Conservation (phyloP, 2,113 vertebrate species). For the Oenanthe oenanthe region DNA sequence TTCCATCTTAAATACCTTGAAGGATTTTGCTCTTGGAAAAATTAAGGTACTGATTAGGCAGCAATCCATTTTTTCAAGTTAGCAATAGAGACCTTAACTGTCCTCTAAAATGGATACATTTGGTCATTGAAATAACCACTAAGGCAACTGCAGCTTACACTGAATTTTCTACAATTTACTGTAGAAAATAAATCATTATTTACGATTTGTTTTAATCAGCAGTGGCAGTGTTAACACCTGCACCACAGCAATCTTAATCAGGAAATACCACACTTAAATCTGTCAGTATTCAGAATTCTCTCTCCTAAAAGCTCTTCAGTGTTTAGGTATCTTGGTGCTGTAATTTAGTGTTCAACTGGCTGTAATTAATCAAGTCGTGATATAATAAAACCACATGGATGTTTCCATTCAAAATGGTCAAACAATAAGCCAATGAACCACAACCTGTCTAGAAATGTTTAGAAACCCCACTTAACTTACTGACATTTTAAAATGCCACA, state of each 20-base stretch:
- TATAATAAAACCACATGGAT: not conserved
- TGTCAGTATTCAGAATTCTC: not conserved
- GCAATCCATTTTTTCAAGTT: not conserved
- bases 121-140: not conserved
- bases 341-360: not conserved
- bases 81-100: not conserved
- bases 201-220: not conserved
- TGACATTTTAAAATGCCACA: constrained; percentile 30
- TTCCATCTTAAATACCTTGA: not conserved
- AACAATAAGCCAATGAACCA: not conserved
- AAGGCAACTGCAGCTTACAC: not conserved
- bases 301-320: not conserved
- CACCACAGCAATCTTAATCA: not conserved
- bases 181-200: not conserved
- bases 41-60: not conserved
- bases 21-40: not conserved
- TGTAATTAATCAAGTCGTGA: not conserved
- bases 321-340: not conserved
- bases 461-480: constrained; percentile 6
- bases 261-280: not conserved
- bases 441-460: constrained; percentile 14
- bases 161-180: not conserved
- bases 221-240: not conserved
- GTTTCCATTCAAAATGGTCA: not conserved
- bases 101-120: not conserved